phyloP scores from a whole-genome alignment of 2,113 vertebrate species.

The Peromyscus californicus region DNA sequence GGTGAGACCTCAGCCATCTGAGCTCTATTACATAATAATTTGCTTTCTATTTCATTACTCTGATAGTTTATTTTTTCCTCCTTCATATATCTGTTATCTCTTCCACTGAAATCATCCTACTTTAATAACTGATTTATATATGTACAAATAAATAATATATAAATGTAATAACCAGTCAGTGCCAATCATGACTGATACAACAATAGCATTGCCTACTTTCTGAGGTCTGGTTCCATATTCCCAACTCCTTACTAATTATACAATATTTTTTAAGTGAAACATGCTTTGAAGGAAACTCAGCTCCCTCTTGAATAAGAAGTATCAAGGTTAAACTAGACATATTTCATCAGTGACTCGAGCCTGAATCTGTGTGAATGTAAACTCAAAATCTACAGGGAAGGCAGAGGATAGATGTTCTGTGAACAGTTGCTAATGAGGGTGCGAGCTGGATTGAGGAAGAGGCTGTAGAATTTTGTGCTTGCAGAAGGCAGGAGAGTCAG shows the following conservation, averaged over 20 bases:
- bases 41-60: neutral
- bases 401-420: neutral
- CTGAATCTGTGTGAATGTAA: neutral
- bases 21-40: neutral
- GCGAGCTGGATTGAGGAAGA: neutral
- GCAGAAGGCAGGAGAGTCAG: neutral
- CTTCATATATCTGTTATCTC: neutral
- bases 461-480: neutral
- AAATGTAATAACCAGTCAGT: neutral
- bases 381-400: neutral
- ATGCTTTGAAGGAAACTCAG: neutral
- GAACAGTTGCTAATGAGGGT: neutral
- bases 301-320: neutral
- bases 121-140: constrained; percentile 28
- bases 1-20: neutral
- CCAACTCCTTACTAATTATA: neutral
- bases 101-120: neutral
- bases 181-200: neutral
- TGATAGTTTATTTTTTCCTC: neutral
- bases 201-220: neutral
- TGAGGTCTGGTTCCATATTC: neutral
- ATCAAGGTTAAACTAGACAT: neutral
- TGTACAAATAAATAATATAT: neutral
- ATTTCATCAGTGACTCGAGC: neutral
- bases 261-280: neutral